Evolutionary conservation across 2,113 vertebrate species (phyloP).

Genomic region (Spermophilus dauricus): DNA sequence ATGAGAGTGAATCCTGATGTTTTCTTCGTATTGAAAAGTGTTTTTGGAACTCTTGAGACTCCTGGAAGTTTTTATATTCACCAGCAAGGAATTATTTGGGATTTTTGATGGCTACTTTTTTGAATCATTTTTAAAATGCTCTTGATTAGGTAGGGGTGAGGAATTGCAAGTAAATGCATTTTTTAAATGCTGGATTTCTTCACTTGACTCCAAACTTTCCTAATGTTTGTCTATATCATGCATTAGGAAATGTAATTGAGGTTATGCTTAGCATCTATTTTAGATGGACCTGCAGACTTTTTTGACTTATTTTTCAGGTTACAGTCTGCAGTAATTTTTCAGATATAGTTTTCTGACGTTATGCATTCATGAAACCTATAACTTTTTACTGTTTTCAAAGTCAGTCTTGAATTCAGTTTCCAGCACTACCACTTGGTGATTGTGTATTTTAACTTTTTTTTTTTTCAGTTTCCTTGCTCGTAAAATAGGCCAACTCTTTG

Average conservation of each 20-base stretch:
- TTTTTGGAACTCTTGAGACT: constrained; percentile 57
- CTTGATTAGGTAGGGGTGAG: not conserved
- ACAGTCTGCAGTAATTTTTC: not conserved
- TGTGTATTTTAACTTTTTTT: not conserved
- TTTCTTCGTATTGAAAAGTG: constrained; percentile 11
- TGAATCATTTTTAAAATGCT: constrained; percentile 55
- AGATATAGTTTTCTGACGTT: not conserved
- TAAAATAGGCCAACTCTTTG: not conserved
- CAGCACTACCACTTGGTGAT: not conserved
- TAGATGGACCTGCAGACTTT: not conserved
- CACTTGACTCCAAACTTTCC: not conserved
- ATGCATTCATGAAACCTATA: not conserved
- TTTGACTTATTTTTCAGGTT: not conserved
- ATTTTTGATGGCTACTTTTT: constrained; percentile 64
- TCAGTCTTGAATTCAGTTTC: not conserved
- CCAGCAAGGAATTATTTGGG: constrained; percentile 19
- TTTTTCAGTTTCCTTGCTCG: not conserved
- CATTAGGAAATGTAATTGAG: constrained; percentile 5
- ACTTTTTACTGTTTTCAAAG: not conserved
- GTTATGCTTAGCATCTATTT: not conserved
- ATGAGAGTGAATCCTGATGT: constrained; percentile 86
- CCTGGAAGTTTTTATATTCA: constrained; percentile 79
- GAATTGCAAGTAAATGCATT: constrained; percentile 38
- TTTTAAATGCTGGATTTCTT: constrained; percentile 48
- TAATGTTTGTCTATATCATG: not conserved